These are phyloP conservation scores for Anastrepha obliqua DNA, from an alignment of 1,140 invertebrate genomes.

Conservation along the genomic window DNA sequence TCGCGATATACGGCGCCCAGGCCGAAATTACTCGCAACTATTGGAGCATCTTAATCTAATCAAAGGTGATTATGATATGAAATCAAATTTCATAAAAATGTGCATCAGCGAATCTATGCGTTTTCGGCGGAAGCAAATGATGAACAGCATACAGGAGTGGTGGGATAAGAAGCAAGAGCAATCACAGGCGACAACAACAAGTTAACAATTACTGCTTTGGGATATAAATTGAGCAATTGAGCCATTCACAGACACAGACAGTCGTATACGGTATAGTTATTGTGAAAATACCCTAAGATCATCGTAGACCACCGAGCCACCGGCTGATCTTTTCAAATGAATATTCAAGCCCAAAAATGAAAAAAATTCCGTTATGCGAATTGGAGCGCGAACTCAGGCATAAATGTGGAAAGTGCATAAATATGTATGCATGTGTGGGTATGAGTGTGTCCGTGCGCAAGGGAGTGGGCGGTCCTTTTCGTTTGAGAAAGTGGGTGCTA, in stretches of 20 bases:
- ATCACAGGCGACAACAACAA: conserved; percentile 42
- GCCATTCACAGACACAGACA: not conserved
- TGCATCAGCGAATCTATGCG: conserved; percentile 86
- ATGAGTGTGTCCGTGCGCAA: not conserved
- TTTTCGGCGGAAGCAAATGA: conserved; percentile 87
- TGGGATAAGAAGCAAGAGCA: conserved; percentile 67
- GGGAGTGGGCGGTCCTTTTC: not conserved
- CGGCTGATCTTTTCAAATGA: conserved; percentile 37
- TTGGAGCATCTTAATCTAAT: conserved; percentile 83
- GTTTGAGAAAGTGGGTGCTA: not conserved
- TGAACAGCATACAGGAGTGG: conserved; percentile 75
- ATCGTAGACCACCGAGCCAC: conserved; percentile 50
- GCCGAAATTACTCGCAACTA: conserved; percentile 81
- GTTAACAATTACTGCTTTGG: conserved; percentile 57
- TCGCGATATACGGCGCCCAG: conserved; percentile 76
- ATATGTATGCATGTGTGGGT: not conserved
- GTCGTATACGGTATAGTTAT: not conserved
- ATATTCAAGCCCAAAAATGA: conserved; percentile 18
- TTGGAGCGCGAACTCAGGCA: not conserved
- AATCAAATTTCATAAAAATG: conserved; percentile 82
- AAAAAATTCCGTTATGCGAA: conserved; percentile 3
- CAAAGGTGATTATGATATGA: conserved; percentile 82
- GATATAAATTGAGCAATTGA: conserved; percentile 28
- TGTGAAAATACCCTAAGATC: conserved; percentile 31
- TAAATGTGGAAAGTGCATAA: not conserved